Conservation (phyloP, 2,888 invertebrate genomes). For the Callyntrura sp. region DNA sequence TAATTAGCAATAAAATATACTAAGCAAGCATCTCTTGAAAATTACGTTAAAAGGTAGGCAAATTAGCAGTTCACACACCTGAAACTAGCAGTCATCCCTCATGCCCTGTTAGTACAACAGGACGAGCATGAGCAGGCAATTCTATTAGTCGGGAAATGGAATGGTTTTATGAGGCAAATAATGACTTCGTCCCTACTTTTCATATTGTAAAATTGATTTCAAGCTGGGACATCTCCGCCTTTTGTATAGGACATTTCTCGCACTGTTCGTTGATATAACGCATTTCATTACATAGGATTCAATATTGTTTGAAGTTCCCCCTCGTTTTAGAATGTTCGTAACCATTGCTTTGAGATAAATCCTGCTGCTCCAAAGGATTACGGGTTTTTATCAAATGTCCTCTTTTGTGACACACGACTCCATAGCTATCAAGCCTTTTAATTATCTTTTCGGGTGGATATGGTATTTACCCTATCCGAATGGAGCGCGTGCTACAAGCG, state of each 20-base stretch:
- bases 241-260: conserved; percentile 78
- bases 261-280: conserved; percentile 55
- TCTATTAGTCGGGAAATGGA: too few species aligned
- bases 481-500: conserved; percentile 9
- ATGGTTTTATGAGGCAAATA: too few species aligned
- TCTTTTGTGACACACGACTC: conserved; percentile 33
- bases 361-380: neutral
- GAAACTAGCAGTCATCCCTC: too few species aligned
- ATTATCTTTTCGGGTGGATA: conserved; percentile 26
- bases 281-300: conserved; percentile 29
- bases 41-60: too few species aligned
- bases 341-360: neutral
- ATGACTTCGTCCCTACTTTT: too few species aligned
- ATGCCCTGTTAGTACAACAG: too few species aligned
- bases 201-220: conserved; percentile 41
- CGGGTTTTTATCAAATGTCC: neutral
- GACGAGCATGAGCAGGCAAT: too few species aligned
- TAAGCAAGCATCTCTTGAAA: too few species aligned
- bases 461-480: neutral
- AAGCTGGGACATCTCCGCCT: conserved; percentile 63
- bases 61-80: too few species aligned
- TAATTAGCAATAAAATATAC: too few species aligned
- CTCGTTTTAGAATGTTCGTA: conserved; percentile 35
- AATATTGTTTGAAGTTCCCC: conserved; percentile 30
- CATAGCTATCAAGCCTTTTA: conserved; percentile 37